These are phyloP conservation scores for Pseudochirops corinnae DNA, from an alignment of 2,797 vertebrate species.

Conservation along the genomic window DNA sequence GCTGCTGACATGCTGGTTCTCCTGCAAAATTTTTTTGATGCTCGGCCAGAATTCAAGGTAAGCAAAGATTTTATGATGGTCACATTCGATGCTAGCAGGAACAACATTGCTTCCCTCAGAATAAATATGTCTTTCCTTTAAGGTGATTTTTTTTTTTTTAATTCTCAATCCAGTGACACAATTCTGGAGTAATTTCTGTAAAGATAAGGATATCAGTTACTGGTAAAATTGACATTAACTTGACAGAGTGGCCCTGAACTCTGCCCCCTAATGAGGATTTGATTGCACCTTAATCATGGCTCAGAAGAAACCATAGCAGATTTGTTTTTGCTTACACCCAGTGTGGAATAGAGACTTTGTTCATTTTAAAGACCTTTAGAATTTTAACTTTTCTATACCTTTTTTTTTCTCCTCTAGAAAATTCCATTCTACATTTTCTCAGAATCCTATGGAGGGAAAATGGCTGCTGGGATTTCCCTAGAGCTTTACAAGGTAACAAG, in stretches of 20 bases:
- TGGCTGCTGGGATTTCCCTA: slow-evolving; percentile 93
- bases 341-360: not conserved
- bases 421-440: slow-evolving; percentile 97
- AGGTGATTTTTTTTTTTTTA: not conserved
- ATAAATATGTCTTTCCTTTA: not conserved
- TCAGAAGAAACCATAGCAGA: not conserved
- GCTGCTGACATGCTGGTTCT: slow-evolving; percentile 95
- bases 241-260: not conserved
- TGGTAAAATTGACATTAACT: slow-evolving; percentile 24
- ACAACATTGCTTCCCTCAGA: not conserved
- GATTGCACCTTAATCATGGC: not conserved
- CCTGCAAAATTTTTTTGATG: slow-evolving; percentile 90
- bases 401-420: slow-evolving; percentile 83
- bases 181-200: not conserved
- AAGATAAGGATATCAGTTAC: slow-evolving; percentile 8
- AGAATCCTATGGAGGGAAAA: slow-evolving; percentile 98
- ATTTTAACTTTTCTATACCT: slow-evolving; percentile 39
- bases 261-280: slow-evolving; percentile 1
- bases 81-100: rapidly evolving
- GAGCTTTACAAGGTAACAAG: slow-evolving; percentile 90
- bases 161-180: not conserved
- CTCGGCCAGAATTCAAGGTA: slow-evolving; percentile 92
- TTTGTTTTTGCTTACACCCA: not conserved
- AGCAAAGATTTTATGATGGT: not conserved
- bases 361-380: not conserved